Evolutionary conservation across 2,797 vertebrate species (phyloP).

Genomic region (Pelobates cultripes): DNA sequence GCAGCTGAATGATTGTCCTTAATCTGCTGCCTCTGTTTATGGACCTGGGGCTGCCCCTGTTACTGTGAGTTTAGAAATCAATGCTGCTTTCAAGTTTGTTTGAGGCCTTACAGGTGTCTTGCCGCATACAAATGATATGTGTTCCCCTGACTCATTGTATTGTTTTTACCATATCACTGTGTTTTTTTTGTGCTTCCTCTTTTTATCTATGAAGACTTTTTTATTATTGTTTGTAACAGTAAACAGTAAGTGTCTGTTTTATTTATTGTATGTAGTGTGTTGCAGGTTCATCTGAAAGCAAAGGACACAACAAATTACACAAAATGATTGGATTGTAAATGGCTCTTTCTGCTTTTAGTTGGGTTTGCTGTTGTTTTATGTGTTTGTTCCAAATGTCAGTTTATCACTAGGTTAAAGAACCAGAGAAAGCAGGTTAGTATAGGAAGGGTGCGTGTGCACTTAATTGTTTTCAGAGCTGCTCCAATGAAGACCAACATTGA

Average conservation of each 20-base stretch:
- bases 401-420: too few relatives aligned
- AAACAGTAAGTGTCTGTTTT: not conserved
- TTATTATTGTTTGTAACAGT: not conserved
- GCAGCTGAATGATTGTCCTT: not conserved
- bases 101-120: too few relatives aligned
- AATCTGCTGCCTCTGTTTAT: not conserved
- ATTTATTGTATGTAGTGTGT: not conserved
- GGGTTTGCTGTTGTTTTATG: too few relatives aligned
- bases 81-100: conserved; percentile 25
- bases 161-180: not conserved
- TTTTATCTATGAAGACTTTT: not conserved
- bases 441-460: too few relatives aligned
- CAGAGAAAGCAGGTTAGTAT: too few relatives aligned
- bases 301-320: too few relatives aligned
- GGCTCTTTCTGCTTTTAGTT: too few relatives aligned
- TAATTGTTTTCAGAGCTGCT: too few relatives aligned
- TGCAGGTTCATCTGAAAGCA: not conserved
- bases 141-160: not conserved
- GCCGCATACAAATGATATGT: not conserved
- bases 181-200: not conserved
- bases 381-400: too few relatives aligned
- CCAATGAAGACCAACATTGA: too few relatives aligned
- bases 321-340: too few relatives aligned
- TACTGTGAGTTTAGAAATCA: conserved; percentile 2
- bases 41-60: not conserved